Evolutionary conservation across 2,113 vertebrate species (phyloP), one percentile per base, ranked within the genome.

Genomic region (Tautogolabrus adspersus): DNA sequence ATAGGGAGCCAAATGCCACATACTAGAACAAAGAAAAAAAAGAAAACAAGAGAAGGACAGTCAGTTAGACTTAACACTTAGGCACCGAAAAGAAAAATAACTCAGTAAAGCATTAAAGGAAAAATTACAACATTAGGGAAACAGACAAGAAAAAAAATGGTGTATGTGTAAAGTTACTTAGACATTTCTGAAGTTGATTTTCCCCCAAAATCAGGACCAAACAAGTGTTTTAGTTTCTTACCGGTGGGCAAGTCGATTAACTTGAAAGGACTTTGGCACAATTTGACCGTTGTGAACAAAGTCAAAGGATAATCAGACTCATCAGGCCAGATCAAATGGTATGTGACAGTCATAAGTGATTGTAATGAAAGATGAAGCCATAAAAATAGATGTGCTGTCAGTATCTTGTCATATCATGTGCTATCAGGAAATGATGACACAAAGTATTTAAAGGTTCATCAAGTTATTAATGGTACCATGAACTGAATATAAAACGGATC

Each of bases 1-100:
- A 93, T 26, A 95, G 93, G 68, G 94, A 95, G 85, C 91, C 91
- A n/a, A 94, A 98, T 59, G 97, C 97, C 79, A 97, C 96, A 77
- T 99, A 99, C 97, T 98, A 90, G 5, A 77, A 75, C 60, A 42
- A 61, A 59, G 71, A 73, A 73, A 81, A 73, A 2, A 81, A 22
- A 37, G 19, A 55, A 30, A 64, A 46, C 63, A 64, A 61, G 49
- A 60, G 23, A 21, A 64, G 40, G 38, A 63, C 8, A 42, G 73
- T 88, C 15, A 65, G 40, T 1, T 51, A 60, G 59, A 74, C 34
- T 19, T 38, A 49, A 18, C 13, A 55, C 54, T 34, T 6, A 34
- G 6, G 30, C 6, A 34, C 30, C 1, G 30, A 34, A 4, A 34
- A 6, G 1, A 34, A 55, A 37, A 30, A 42, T 15, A 72, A 66